These are phyloP conservation scores for Karalla daura DNA, from an alignment of 2,797 vertebrate genomes.

Conservation along the genomic window DNA sequence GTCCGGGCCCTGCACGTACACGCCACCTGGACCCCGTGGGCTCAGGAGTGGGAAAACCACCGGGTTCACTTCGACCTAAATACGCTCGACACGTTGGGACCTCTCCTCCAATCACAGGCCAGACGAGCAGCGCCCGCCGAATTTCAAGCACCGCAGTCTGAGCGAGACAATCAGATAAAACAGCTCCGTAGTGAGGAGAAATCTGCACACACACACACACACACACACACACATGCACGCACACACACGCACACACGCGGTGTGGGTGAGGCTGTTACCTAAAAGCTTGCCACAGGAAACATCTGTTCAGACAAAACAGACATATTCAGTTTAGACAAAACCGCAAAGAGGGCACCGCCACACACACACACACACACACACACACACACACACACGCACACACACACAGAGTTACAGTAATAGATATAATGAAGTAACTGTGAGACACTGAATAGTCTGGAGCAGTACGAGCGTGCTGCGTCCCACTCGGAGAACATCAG, in stretches of 20 bases:
- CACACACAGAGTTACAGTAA: neutral
- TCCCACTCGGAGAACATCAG: neutral
- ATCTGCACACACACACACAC: constrained; percentile 62
- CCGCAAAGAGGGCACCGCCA: constrained; percentile 76
- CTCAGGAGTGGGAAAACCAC: too few species aligned
- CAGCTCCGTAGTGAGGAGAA: too few species aligned
- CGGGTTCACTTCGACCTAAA: too few species aligned
- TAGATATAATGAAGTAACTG: neutral
- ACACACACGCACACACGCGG: constrained; percentile 9
- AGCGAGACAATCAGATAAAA: neutral
- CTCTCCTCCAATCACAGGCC: constrained; percentile 8
- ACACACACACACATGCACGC: constrained; percentile 45
- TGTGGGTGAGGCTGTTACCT: constrained; percentile 67
- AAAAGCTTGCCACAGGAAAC: constrained; percentile 76
- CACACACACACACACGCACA: constrained; percentile 3
- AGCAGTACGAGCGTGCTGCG: too few species aligned
- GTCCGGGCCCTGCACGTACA: too few species aligned
- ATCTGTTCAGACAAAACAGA: constrained; percentile 76
- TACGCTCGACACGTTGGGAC: too few species aligned
- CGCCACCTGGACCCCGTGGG: too few species aligned
- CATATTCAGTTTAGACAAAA: constrained; percentile 72
- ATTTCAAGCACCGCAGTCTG: neutral
- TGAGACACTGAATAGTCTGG: neutral
- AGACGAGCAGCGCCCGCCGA: neutral
- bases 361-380: constrained; percentile 26